Evolutionary conservation across 2,888 invertebrate species (phyloP).

Genomic region (Phaonia tiefii): DNA sequence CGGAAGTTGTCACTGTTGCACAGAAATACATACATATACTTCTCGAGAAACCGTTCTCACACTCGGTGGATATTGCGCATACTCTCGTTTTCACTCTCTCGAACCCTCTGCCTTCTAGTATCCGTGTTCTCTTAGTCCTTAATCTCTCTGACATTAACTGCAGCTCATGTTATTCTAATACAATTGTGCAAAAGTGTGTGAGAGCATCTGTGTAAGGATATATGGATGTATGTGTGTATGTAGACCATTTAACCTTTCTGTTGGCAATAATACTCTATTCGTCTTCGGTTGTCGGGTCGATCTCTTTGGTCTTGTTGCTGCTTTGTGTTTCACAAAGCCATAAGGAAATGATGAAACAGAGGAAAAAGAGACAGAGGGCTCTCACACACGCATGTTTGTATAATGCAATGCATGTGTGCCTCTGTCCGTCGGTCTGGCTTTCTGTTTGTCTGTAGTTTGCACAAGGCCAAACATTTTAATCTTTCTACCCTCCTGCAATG

Average conservation of each 20-base stretch:
- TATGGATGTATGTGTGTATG: neutral
- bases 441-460: conserved; percentile 37
- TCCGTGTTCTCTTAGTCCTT: conserved; percentile 29
- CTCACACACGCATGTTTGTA: conserved; percentile 1
- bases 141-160: conserved; percentile 14
- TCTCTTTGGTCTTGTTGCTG: conserved; percentile 25
- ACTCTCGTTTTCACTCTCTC: neutral
- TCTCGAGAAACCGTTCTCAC: neutral
- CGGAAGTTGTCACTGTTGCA: conserved; percentile 64
- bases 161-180: neutral
- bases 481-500: conserved; percentile 35
- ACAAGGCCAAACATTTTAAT: conserved; percentile 66
- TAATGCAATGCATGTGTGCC: neutral
- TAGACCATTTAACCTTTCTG: conserved; percentile 61
- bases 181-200: neutral
- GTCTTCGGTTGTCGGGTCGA: conserved; percentile 64
- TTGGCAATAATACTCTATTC: conserved; percentile 55
- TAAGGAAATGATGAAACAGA: conserved; percentile 50
- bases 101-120: neutral
- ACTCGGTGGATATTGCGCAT: neutral
- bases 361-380: conserved; percentile 22
- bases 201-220: conserved; percentile 22
- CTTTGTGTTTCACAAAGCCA: conserved; percentile 53
- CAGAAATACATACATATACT: too few species aligned
- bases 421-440: too few species aligned